Conservation (phyloP, 2,113 vertebrate species). For the Istiophorus platypterus region DNA sequence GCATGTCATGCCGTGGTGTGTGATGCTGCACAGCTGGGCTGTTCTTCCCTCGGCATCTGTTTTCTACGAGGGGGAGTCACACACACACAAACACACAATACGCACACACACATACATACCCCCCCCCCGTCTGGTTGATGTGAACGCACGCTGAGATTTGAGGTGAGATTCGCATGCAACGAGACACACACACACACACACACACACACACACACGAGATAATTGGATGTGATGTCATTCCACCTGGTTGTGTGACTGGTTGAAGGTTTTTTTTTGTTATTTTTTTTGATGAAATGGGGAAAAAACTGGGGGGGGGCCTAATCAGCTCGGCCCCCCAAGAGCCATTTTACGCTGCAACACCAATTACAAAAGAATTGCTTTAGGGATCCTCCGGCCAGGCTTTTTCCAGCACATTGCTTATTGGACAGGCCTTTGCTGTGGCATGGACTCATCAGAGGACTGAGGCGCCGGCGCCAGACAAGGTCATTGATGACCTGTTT, state of each 20-base stretch:
- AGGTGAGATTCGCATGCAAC: constrained; percentile 24
- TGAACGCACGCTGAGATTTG: too few relatives aligned
- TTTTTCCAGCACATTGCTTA: constrained; percentile 77
- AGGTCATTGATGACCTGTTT: constrained; percentile 78
- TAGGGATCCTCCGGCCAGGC: constrained; percentile 71
- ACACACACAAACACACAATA: too few relatives aligned
- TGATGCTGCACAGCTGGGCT: too few relatives aligned
- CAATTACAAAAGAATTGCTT: constrained; percentile 84
- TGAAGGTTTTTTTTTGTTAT: too few relatives aligned
- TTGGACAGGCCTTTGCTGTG: constrained; percentile 78
- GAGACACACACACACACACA: constrained; percentile 44
- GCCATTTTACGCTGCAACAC: constrained; percentile 77
- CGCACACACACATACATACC: too few relatives aligned
- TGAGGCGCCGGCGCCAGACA: constrained; percentile 54
- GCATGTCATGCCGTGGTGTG: too few relatives aligned
- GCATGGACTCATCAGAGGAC: constrained; percentile 81
- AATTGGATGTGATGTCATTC: constrained; percentile 75
- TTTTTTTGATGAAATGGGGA: constrained; percentile 49
- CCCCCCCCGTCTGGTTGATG: too few relatives aligned
- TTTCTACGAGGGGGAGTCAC: too few relatives aligned
- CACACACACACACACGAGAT: constrained; percentile 58
- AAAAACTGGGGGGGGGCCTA: constrained; percentile 67
- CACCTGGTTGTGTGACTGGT: constrained; percentile 69
- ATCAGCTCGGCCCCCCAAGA: constrained; percentile 75
- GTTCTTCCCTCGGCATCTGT: too few relatives aligned